Conservation (phyloP, 1,140 invertebrate species). For the Pseudomyrmex dendroicus region DNA sequence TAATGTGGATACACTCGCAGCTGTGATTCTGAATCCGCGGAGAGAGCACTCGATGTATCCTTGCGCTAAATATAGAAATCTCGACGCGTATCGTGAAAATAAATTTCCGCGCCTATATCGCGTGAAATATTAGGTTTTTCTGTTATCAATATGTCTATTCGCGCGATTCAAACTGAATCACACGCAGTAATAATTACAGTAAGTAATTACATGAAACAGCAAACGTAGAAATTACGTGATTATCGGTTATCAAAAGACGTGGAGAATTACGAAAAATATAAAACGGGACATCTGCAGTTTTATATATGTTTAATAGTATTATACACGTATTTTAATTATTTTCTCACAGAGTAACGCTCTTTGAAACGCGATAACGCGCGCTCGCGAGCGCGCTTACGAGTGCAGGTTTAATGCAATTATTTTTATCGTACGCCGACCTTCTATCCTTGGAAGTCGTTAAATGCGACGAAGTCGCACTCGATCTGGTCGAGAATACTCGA, state of each 20-base stretch:
- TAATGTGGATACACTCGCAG: slow-evolving; percentile 13
- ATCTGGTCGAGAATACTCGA: slow-evolving; percentile 57
- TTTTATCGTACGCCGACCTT: slow-evolving; percentile 54
- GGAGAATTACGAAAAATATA: no score
- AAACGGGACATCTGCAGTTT: no score
- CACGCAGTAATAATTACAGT: no score
- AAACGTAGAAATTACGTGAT: not conserved
- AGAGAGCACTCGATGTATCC: slow-evolving; percentile 45
- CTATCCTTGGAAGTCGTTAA: slow-evolving; percentile 56
- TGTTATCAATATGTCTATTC: no score
- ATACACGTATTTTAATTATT: no score
- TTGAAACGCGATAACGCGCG: not conserved
- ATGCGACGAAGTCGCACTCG: slow-evolving; percentile 55
- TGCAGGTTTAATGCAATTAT: slow-evolving; percentile 39
- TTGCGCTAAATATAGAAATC: slow-evolving; percentile 59
- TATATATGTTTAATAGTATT: no score
- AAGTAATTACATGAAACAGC: not conserved
- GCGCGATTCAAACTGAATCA: not conserved
- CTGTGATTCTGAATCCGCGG: not conserved
- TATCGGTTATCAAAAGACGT: not conserved
- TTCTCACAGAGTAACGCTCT: not conserved
- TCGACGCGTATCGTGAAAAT: slow-evolving; percentile 26
- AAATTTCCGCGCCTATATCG: slow-evolving; percentile 19
- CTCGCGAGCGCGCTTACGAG: not conserved
- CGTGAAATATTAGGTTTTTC: not conserved